phyloP scores from a whole-genome alignment of 2,888 invertebrate species.

The Drosophila affinis region DNA sequence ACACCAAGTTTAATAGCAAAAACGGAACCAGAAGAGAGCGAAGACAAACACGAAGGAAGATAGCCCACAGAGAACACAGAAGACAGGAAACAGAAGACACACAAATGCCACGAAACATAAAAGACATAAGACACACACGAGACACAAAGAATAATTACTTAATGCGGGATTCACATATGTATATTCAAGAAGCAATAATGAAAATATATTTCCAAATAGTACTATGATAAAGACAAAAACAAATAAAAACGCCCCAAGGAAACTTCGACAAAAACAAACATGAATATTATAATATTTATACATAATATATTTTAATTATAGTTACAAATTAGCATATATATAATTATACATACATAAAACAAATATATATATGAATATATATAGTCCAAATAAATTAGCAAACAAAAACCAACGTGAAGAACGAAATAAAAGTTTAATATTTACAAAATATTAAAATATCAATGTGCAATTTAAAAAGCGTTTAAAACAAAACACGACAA shows the following conservation, averaged over 20 bases:
- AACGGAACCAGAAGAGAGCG: constrained; percentile 13
- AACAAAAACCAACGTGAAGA: constrained; percentile 35
- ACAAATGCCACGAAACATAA: constrained; percentile 5
- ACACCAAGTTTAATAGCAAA: background rate
- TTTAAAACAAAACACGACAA: constrained; percentile 57
- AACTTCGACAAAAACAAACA: constrained; percentile 50
- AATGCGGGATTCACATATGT: constrained; percentile 63
- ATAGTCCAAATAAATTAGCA: constrained; percentile 73
- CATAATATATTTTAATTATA: constrained; percentile 71
- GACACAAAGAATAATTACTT: constrained; percentile 36
- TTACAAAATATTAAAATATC: constrained; percentile 78
- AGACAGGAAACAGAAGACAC: constrained; percentile 6
- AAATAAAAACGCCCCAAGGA: constrained; percentile 15
- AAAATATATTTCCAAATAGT: constrained; percentile 58
- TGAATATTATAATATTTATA: constrained; percentile 66
- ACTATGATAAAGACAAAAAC: constrained; percentile 41
- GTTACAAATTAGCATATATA: constrained; percentile 58
- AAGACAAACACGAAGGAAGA: constrained; percentile 29
- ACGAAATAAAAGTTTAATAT: constrained; percentile 68
- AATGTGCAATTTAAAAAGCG: constrained; percentile 81
- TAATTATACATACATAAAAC: constrained; percentile 20
- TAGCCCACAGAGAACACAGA: constrained; percentile 25
- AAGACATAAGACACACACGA: constrained; percentile 42
- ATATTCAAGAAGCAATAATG: constrained; percentile 82
- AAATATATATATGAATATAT: constrained; percentile 51